Conservation (phyloP, 2,113 vertebrate genomes). For the Phrynosoma blainvillii region DNA sequence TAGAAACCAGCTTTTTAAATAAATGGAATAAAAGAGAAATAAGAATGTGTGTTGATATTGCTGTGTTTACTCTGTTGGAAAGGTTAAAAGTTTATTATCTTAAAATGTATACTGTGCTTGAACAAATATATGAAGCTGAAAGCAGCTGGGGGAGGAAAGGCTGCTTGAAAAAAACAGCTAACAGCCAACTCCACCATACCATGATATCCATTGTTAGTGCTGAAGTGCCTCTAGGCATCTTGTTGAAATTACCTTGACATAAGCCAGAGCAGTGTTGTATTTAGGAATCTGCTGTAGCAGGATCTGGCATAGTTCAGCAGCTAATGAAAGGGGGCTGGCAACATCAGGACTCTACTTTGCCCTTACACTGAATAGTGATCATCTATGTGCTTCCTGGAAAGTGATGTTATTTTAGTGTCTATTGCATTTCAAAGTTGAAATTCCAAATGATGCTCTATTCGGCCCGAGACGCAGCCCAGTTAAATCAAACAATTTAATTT, state of each 20-base stretch:
- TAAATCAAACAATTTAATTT: no score
- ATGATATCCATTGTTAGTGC: neutral
- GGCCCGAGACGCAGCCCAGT: no score
- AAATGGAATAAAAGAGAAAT: neutral
- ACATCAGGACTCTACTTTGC: neutral
- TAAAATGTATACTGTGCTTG: neutral
- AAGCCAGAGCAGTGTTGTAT: neutral
- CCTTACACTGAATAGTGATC: neutral
- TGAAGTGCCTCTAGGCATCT: neutral
- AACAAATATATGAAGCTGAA: slow-evolving; percentile 10
- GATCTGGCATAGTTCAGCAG: neutral
- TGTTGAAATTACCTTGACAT: slow-evolving; percentile 21
- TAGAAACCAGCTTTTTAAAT: neutral
- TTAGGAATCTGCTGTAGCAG: slow-evolving; percentile 2
- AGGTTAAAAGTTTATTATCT: slow-evolving; percentile 4
- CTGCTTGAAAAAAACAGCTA: neutral
- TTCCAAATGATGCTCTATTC: neutral
- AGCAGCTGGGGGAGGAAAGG: neutral
- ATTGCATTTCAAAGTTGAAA: neutral
- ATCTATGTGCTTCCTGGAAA: neutral
- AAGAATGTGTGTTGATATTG: neutral
- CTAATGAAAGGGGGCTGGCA: neutral
- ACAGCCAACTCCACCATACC: neutral
- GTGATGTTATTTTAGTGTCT: neutral
- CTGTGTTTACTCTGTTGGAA: neutral